A percentile compares a stretch with the other conserved stretches of the same genome.
These are phyloP conservation scores for Columba livia DNA, from an alignment of 2,113 vertebrate species.

Conservation along the genomic window DNA sequence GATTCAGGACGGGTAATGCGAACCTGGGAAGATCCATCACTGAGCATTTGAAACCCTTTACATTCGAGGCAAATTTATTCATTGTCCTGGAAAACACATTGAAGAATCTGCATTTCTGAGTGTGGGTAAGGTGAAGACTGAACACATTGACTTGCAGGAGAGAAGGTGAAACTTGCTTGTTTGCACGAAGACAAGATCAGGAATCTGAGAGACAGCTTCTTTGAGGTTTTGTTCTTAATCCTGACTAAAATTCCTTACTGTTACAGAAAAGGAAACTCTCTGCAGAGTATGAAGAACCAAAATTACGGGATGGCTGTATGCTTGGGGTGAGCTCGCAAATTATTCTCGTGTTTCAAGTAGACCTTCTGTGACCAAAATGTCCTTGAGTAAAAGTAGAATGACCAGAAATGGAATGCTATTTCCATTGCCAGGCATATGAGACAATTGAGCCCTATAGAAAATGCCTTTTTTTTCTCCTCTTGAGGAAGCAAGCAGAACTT, in stretches of 20 bases:
- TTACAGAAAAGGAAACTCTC: not conserved
- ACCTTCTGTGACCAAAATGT: not conserved
- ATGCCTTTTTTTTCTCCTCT: not conserved
- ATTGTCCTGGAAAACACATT: not conserved
- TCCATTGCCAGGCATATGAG: not conserved
- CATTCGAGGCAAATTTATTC: not conserved
- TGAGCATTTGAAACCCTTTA: not conserved
- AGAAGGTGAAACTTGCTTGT: not conserved
- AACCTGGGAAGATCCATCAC: not conserved
- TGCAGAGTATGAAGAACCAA: not conserved
- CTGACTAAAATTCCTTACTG: not conserved
- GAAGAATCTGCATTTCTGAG: not conserved
- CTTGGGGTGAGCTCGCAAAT: not conserved
- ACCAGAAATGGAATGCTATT: not conserved
- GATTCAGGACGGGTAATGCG: not conserved
- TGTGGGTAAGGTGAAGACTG: not conserved
- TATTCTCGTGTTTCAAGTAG: not conserved
- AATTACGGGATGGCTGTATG: not conserved
- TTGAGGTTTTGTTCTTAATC: not conserved
- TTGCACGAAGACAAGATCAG: not conserved
- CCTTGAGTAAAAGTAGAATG: slow-evolving; percentile 2
- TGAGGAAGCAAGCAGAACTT: not conserved
- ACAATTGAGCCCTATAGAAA: not conserved
- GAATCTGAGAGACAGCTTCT: not conserved
- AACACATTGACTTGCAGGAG: rapidly evolving